These are phyloP conservation scores for Gavialis gangeticus DNA, from an alignment of 2,113 vertebrate species.

Conservation along the genomic window DNA sequence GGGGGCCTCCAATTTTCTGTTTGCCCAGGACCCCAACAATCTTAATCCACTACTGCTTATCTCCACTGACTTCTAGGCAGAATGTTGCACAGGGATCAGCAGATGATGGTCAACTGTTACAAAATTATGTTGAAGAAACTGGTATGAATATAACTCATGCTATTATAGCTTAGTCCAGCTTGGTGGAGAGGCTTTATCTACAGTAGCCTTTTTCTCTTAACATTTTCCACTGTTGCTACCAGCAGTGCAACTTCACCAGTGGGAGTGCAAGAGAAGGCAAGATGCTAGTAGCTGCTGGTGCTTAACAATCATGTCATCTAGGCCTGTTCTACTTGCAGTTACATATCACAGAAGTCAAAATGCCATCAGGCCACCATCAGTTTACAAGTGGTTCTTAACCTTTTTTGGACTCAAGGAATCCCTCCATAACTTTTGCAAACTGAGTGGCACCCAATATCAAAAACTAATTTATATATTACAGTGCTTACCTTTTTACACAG, in stretches of 20 bases:
- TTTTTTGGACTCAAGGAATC: no score
- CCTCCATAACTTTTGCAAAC: no score
- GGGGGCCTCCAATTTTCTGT: no score
- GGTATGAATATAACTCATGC: neutral
- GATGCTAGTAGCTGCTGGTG: neutral
- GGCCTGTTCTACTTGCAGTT: neutral
- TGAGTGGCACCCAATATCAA: no score
- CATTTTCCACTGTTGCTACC: neutral
- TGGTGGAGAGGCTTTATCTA: neutral
- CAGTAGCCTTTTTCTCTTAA: neutral
- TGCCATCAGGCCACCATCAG: neutral
- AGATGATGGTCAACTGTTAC: neutral
- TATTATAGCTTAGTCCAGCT: neutral
- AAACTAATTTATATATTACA: no score
- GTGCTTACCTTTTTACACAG: no score
- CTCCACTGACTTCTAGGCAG: neutral
- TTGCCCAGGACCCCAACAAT: no score
- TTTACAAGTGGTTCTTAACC: no score
- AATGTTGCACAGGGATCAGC: neutral
- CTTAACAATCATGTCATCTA: neutral
- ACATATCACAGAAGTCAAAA: neutral
- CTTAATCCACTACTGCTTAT: no score
- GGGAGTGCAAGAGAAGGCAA: neutral
- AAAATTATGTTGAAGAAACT: neutral
- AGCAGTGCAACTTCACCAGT: neutral